These are phyloP conservation scores for Staurois parvus DNA, from an alignment of 2,797 vertebrate species.

Conservation along the genomic window DNA sequence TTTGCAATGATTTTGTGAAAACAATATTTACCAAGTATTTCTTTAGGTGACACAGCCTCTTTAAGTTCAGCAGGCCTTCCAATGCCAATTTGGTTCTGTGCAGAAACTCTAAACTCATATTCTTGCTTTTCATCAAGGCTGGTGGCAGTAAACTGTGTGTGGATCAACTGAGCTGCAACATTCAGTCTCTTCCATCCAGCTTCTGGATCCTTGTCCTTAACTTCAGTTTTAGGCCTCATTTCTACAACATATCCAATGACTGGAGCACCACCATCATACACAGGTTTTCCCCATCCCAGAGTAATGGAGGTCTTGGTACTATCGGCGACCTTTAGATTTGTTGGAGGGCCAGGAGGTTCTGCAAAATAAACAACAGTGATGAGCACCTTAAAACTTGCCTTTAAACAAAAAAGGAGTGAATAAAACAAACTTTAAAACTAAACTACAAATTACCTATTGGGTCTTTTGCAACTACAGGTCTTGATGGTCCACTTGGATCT, in stretches of 20 bases:
- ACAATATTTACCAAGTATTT: conserved; percentile 87
- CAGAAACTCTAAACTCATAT: conserved; percentile 96
- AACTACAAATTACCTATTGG: conserved; percentile 82
- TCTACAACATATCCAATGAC: conserved; percentile 96
- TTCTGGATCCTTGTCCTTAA: conserved; percentile 84
- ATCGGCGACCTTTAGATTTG: conserved; percentile 91
- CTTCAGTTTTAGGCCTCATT: conserved; percentile 83
- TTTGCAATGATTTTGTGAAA: conserved; percentile 4
- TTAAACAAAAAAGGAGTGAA: background rate
- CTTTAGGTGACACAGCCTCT: conserved; percentile 88
- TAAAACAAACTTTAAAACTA: conserved; percentile 14
- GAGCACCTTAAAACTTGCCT: conserved; percentile 21
- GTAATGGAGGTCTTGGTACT: conserved; percentile 89
- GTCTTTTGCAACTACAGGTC: conserved; percentile 91
- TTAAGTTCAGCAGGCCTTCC: conserved; percentile 91
- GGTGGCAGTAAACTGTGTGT: conserved; percentile 90
- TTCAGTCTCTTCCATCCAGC: conserved; percentile 96
- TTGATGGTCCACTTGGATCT: conserved; percentile 91
- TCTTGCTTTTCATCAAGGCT: conserved; percentile 88
- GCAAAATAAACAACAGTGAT: conserved; percentile 64
- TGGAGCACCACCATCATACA: conserved; percentile 93
- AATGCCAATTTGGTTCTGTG: conserved; percentile 97
- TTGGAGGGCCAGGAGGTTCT: conserved; percentile 95
- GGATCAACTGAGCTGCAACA: conserved; percentile 90
- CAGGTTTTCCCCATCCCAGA: conserved; percentile 92